Conservation (phyloP, 1,140 invertebrate species). For the Oncopodura yosiiana region DNA sequence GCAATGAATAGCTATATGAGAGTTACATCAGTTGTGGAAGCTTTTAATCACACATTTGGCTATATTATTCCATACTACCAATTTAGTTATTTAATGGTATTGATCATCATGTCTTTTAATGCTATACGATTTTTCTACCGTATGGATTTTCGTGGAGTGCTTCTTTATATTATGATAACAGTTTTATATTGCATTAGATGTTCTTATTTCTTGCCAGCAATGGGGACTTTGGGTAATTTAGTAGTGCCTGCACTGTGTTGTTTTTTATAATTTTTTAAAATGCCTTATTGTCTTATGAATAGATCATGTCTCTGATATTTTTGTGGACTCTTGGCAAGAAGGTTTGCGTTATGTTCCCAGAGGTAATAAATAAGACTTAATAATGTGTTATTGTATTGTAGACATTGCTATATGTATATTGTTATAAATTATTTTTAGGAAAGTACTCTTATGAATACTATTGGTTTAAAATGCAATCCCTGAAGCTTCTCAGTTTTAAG, state of each 20-base stretch:
- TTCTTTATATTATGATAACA: not conserved
- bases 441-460: slow-evolving; percentile 21
- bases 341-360: slow-evolving; percentile 20
- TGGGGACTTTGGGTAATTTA: slow-evolving; percentile 22
- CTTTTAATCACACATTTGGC: slow-evolving; percentile 13
- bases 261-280: no score
- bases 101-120: slow-evolving; percentile 7
- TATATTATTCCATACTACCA: slow-evolving; percentile 12
- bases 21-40: slow-evolving; percentile 11
- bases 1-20: slow-evolving; percentile 2
- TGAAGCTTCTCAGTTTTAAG: slow-evolving; percentile 11
- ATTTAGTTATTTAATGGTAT: slow-evolving; percentile 12
- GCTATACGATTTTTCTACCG: slow-evolving; percentile 7
- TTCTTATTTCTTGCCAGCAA: slow-evolving; percentile 12
- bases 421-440: no score
- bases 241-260: no score
- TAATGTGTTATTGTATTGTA: not conserved
- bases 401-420: no score
- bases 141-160: not conserved
- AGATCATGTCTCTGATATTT: slow-evolving; percentile 15
- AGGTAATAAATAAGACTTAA: not conserved
- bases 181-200: slow-evolving; percentile 8
- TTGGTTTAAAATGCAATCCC: slow-evolving; percentile 18
- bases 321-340: slow-evolving; percentile 24
- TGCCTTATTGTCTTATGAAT: no score